Conservation (phyloP, 2,113 vertebrate genomes). For the Motacilla alba region DNA sequence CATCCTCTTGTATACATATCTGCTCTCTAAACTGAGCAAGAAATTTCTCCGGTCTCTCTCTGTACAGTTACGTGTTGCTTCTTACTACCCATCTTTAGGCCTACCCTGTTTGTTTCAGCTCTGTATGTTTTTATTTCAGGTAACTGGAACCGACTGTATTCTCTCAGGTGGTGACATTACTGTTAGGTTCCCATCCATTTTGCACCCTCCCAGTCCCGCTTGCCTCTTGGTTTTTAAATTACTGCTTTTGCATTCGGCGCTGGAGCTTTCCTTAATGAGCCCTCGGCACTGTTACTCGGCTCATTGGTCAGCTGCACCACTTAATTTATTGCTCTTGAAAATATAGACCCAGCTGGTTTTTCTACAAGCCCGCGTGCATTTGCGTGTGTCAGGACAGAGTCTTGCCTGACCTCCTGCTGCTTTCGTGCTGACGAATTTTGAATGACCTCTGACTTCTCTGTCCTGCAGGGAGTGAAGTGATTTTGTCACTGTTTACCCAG, state of each 20-base stretch:
- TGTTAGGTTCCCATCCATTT: neutral
- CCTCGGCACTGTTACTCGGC: neutral
- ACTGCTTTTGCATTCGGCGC: neutral
- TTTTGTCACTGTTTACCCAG: neutral
- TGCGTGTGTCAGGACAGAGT: neutral
- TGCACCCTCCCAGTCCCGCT: neutral
- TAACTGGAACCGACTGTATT: neutral
- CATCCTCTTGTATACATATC: neutral
- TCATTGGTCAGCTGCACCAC: neutral
- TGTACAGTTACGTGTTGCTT: neutral
- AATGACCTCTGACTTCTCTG: neutral
- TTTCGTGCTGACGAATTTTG: neutral
- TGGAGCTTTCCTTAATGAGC: neutral
- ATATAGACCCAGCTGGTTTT: neutral
- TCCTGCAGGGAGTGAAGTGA: neutral
- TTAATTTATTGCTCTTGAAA: neutral
- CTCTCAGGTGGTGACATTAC: neutral
- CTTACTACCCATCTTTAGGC: neutral
- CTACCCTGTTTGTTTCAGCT: neutral
- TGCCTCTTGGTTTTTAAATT: neutral
- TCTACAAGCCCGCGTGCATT: neutral
- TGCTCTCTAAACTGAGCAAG: neutral
- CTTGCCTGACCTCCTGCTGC: neutral
- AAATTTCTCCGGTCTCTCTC: neutral
- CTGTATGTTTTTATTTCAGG: neutral